Conservation (phyloP, 92 coral and sea anemone species). For the Chrysogorgia sp. region DNA sequence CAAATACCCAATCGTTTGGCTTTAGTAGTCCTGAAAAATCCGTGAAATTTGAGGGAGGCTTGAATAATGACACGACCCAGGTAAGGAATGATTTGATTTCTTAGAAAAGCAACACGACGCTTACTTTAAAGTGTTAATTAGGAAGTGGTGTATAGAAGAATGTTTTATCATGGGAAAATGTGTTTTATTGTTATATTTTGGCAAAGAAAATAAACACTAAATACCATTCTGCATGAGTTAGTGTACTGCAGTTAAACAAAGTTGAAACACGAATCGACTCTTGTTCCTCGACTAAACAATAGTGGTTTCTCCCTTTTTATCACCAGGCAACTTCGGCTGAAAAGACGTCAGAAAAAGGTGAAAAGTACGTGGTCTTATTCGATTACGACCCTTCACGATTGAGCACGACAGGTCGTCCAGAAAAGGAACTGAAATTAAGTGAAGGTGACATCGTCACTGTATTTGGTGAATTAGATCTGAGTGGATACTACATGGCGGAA, state of each 20-base stretch:
- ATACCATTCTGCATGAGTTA: no score
- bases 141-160: no score
- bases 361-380: conserved; percentile 51
- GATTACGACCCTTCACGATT: conserved; percentile 37
- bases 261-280: no score
- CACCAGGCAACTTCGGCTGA: conserved; percentile 41
- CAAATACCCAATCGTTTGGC: conserved; percentile 80
- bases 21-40: conserved; percentile 74
- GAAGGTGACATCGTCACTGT: conserved; percentile 50
- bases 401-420: conserved; percentile 54
- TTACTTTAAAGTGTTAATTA: no score
- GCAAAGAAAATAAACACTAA: no score
- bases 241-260: no score
- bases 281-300: not conserved
- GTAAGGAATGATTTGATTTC: conserved; percentile 12
- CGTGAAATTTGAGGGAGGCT: conserved; percentile 68
- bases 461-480: conserved; percentile 31
- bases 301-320: not conserved
- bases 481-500: conserved; percentile 50
- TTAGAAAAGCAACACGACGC: not conserved
- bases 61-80: conserved; percentile 39
- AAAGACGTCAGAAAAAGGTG: conserved; percentile 55
- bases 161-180: no score
- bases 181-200: no score
- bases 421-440: conserved; percentile 42